These are phyloP conservation scores for Drosophila pseudotakahashii DNA, from an alignment of 2,888 invertebrate genomes.

Conservation along the genomic window DNA sequence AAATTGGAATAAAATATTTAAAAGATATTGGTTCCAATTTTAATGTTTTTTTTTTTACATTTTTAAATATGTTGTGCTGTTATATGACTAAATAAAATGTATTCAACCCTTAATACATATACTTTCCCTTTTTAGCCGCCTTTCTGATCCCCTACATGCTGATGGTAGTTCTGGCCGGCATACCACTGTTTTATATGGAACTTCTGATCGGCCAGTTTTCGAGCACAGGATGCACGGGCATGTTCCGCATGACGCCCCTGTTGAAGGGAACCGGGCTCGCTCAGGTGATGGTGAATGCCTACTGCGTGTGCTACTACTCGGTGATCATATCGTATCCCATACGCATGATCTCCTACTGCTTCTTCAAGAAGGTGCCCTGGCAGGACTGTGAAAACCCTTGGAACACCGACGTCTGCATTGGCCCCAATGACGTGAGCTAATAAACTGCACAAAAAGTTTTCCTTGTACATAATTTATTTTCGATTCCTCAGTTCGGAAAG, in stretches of 20 bases:
- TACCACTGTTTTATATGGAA: constrained; percentile 95
- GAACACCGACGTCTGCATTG: constrained; percentile 91
- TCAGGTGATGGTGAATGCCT: constrained; percentile 91
- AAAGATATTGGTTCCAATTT: no score
- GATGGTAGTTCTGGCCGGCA: constrained; percentile 92
- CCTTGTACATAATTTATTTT: background rate
- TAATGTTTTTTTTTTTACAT: no score
- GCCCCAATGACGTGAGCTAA: constrained; percentile 54
- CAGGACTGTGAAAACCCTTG: constrained; percentile 90
- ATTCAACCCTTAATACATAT: background rate
- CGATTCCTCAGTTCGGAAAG: background rate
- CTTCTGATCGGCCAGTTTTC: constrained; percentile 94
- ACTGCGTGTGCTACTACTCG: constrained; percentile 93
- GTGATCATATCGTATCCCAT: constrained; percentile 94
- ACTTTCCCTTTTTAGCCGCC: constrained; percentile 85
- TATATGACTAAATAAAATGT: no score
- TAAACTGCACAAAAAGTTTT: background rate
- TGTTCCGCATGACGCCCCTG: constrained; percentile 92
- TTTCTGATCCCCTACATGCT: constrained; percentile 94
- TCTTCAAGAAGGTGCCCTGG: constrained; percentile 90
- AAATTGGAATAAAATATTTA: no score
- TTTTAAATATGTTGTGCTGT: no score
- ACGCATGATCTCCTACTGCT: constrained; percentile 89
- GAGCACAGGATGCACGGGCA: constrained; percentile 91
- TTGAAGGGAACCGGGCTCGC: constrained; percentile 96